Evolutionary conservation across 2,797 vertebrate species (phyloP).

Genomic region (Spondyliosoma cantharus): DNA sequence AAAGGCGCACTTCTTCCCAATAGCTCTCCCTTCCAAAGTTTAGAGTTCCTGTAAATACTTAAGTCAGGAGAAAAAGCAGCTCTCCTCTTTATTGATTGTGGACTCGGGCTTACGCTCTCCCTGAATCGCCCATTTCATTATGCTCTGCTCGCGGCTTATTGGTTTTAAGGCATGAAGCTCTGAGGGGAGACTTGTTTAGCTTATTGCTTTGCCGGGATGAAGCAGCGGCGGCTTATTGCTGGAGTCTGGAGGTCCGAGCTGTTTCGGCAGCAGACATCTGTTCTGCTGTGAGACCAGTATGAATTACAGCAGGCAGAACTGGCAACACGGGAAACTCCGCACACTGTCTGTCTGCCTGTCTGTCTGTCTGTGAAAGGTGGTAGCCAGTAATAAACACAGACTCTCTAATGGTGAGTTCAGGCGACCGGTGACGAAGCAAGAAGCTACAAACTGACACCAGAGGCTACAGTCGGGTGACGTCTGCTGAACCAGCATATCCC

Average conservation of each 20-base stretch:
- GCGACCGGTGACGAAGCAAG: too few relatives aligned
- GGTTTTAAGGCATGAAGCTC: conserved; percentile 60
- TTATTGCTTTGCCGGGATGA: conserved; percentile 58
- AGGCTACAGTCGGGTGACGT: too few relatives aligned
- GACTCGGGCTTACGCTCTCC: conserved; percentile 38
- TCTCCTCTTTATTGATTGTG: conserved; percentile 61
- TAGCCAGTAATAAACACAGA: not conserved
- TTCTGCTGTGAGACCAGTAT: conserved; percentile 5
- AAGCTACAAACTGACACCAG: too few relatives aligned
- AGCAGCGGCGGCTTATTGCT: conserved; percentile 48
- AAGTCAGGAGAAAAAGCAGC: conserved; percentile 29
- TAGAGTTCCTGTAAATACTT: conserved; percentile 30
- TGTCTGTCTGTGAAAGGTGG: too few relatives aligned
- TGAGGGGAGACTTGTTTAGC: conserved; percentile 51
- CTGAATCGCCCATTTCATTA: conserved; percentile 71
- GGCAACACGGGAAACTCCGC: not conserved
- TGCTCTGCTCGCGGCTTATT: conserved; percentile 63
- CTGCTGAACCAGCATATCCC: too few relatives aligned
- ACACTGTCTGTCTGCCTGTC: not conserved
- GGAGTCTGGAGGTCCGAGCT: conserved; percentile 39
- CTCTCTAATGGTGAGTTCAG: too few relatives aligned
- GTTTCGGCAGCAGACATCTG: conserved; percentile 24
- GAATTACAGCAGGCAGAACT: not conserved
- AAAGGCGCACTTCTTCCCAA: not conserved
- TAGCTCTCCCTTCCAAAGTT: conserved; percentile 28